Conservation (phyloP, 2,113 vertebrate genomes). For the Dipodomys merriami region DNA sequence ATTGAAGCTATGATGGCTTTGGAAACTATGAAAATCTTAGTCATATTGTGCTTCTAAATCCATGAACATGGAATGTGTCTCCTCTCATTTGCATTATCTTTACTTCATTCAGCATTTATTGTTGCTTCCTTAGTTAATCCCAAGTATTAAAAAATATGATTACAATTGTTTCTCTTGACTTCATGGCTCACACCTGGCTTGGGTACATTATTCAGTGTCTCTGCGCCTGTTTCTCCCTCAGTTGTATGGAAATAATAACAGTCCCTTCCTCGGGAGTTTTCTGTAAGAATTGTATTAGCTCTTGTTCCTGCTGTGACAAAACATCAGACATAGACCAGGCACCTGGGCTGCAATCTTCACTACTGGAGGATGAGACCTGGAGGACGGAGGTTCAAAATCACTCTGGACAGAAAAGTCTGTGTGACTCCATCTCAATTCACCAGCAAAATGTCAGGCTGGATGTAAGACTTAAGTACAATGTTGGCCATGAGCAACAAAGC, state of each 20-base stretch:
- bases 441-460: no score
- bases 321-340: no score
- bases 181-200: neutral
- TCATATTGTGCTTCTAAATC: neutral
- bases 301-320: no score
- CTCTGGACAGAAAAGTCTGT: no score
- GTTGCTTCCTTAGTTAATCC: neutral
- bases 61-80: neutral
- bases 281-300: neutral
- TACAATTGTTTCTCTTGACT: neutral
- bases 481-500: no score
- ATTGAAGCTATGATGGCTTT: neutral
- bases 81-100: neutral
- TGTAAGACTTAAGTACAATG: no score
- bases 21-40: neutral
- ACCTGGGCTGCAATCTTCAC: no score
- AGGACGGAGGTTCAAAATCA: no score
- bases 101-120: neutral
- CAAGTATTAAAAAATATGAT: neutral
- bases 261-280: neutral
- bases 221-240: neutral
- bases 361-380: no score
- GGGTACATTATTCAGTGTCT: neutral
- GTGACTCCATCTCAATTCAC: no score
- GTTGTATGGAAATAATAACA: neutral